phyloP scores from a whole-genome alignment of 2,888 invertebrate species.

The Marronus borbonicus region DNA sequence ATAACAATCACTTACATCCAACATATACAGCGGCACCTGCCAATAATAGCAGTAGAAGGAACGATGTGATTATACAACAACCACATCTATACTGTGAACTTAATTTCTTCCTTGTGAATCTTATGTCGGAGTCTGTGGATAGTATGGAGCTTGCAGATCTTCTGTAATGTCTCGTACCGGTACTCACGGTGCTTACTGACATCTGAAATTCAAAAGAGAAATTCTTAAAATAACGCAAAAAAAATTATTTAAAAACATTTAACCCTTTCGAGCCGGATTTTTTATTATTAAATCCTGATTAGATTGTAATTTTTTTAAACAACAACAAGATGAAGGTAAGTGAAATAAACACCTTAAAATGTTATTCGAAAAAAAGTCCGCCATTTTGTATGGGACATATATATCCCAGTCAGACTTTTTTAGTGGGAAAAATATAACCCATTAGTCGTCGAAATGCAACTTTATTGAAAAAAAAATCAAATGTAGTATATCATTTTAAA shows the following conservation, averaged over 20 bases:
- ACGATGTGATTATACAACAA: slow-evolving; percentile 88
- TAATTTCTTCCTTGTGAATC: slow-evolving; percentile 88
- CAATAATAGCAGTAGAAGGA: slow-evolving; percentile 84
- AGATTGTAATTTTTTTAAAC: too few species aligned
- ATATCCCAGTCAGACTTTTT: too few species aligned
- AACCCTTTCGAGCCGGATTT: too few species aligned
- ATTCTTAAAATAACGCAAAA: not conserved
- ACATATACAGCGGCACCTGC: slow-evolving; percentile 79
- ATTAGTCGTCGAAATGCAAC: too few species aligned
- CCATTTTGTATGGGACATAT: too few species aligned
- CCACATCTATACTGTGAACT: slow-evolving; percentile 90
- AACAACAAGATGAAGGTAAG: too few species aligned
- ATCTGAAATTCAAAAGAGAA: slow-evolving; percentile 68
- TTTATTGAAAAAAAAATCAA: too few species aligned
- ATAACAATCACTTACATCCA: slow-evolving; percentile 75
- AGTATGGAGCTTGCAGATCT: slow-evolving; percentile 84
- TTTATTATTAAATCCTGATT: too few species aligned
- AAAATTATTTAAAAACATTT: not conserved
- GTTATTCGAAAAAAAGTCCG: too few species aligned
- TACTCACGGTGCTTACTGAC: slow-evolving; percentile 70
- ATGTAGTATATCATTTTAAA: too few species aligned
- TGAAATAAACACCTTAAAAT: too few species aligned
- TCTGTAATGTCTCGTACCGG: slow-evolving; percentile 71
- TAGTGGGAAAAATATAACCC: too few species aligned
- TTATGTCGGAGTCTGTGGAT: slow-evolving; percentile 90